Evolutionary conservation across 1,140 invertebrate genomes (phyloP), one percentile per base, ranked within the genome.

Genomic region (Laupala kohalensis): DNA sequence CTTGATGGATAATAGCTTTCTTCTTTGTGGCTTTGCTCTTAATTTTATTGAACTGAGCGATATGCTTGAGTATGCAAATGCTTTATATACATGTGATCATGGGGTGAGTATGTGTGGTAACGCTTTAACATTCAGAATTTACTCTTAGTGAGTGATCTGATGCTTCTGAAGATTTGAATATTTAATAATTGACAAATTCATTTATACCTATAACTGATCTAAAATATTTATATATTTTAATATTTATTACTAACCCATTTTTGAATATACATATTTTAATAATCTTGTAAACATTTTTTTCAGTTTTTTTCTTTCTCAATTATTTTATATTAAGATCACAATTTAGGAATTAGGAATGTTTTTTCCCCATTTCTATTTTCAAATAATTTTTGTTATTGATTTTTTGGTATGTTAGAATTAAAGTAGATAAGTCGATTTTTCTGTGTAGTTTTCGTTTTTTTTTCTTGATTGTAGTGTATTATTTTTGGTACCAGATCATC

Each of bases 11-110:
- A 24, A 13, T 53, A 13, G 19, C 37, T 53, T 53, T 53, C 37
- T 19, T 53, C 19, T 53, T 53, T 53, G 37, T 53, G 37, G 37
- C 37, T 53, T 53, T 66, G 64, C 64, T 66, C 13, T 66, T 66
- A 25, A 25, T 24, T 12, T 13, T 66, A n/a, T 25, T 66, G 64
- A 66, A 66, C 23, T 25, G 23, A 12, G 23, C 9, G 9, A 27
- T 66, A 66, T 25, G 64, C 64, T 66, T 25, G 26, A 24, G 23
- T 66, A 66, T 66, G 64, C 64, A 53, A 66, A 27, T 66, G 64
- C 64, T 66, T 66, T 66, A 24, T 66, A 66, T 66, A 13, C 23
- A 6, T 66, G 23, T 66, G 37, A 19, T 19, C 37, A 53, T 53
- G 37, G 37, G 37, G 37, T 53, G 37, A 53, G 37, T 53, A 53